Percentiles rank a stretch among this genome's conserved stretches.
Evolutionary conservation across 2,113 vertebrate species (phyloP).

Genomic region (Tachysurus fulvidraco): DNA sequence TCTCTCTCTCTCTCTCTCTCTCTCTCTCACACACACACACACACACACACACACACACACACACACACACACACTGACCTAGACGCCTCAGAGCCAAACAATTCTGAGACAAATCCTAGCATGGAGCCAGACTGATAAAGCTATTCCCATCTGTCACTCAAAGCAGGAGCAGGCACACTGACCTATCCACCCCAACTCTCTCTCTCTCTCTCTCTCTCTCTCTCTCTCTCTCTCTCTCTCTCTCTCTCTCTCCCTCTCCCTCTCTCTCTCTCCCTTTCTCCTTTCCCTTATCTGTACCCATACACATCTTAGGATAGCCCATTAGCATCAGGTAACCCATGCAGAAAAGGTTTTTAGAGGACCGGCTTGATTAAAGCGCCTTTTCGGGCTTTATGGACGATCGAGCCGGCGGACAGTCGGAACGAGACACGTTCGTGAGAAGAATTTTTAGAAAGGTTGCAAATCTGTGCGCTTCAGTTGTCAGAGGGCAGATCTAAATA

Average conservation of each 20-base stretch:
- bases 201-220: slow-evolving; percentile 5
- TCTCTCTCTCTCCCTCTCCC: slow-evolving; percentile 5
- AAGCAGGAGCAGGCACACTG: slow-evolving; percentile 47
- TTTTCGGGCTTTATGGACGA: slow-evolving; percentile 41
- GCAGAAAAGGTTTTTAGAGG: slow-evolving; percentile 14
- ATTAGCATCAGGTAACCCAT: slow-evolving; percentile 52
- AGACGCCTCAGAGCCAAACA: slow-evolving; percentile 54
- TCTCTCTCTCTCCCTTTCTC: background rate
- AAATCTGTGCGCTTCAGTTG: slow-evolving; percentile 31
- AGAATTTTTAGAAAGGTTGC: slow-evolving; percentile 37
- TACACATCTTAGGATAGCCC: slow-evolving; percentile 32
- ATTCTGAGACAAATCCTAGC: slow-evolving; percentile 49
- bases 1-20: no score
- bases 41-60: background rate
- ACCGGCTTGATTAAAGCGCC: slow-evolving; percentile 42
- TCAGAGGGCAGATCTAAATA: slow-evolving; percentile 44
- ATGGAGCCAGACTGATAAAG: slow-evolving; percentile 70
- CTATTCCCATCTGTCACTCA: slow-evolving; percentile 69
- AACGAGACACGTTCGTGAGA: slow-evolving; percentile 20
- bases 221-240: background rate
- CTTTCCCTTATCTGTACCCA: slow-evolving; percentile 31
- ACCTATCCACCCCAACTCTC: slow-evolving; percentile 33
- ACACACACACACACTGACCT: slow-evolving; percentile 21
- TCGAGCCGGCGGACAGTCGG: slow-evolving; percentile 4
- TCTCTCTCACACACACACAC: background rate